Percentiles rank a stretch among this genome's conserved stretches.
Conservation (phyloP, 2,113 vertebrate genomes). For the Sprattus sprattus region DNA sequence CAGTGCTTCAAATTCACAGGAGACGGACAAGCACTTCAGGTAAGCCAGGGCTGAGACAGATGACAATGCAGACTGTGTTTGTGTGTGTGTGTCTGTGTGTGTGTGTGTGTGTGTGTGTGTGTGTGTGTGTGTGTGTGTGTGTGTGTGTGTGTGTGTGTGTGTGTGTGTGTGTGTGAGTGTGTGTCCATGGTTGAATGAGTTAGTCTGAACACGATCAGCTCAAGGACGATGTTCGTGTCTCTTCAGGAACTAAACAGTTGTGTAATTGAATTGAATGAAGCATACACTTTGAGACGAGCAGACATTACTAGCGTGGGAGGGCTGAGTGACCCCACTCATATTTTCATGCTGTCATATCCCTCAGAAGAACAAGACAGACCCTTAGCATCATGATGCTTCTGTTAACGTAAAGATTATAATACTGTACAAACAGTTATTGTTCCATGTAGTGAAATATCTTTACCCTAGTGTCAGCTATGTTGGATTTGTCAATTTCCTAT, state of each 20-base stretch:
- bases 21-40: slow-evolving; percentile 84
- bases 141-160: not conserved
- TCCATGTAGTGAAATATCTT: not conserved
- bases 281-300: not conserved
- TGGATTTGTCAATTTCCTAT: too few species aligned
- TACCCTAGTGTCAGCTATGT: not conserved
- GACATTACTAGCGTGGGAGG: not conserved
- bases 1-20: slow-evolving; percentile 79
- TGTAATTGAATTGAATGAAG: not conserved
- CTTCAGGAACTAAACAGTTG: not conserved
- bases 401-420: too few species aligned
- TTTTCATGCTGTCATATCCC: not conserved
- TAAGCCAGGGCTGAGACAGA: slow-evolving; percentile 37
- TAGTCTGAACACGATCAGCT: not conserved
- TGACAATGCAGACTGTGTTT: not conserved
- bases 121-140: too few species aligned
- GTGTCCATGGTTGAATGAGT: not conserved
- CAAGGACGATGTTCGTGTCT: not conserved
- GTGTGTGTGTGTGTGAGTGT: not conserved
- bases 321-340: not conserved
- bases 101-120: not conserved
- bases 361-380: not conserved
- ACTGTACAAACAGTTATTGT: not conserved
- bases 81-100: slow-evolving; percentile 1
- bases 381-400: not conserved